Conservation (phyloP, 37 sponge, comb jelly and placozoan genomes). For the Ephydatia muelleri region DNA sequence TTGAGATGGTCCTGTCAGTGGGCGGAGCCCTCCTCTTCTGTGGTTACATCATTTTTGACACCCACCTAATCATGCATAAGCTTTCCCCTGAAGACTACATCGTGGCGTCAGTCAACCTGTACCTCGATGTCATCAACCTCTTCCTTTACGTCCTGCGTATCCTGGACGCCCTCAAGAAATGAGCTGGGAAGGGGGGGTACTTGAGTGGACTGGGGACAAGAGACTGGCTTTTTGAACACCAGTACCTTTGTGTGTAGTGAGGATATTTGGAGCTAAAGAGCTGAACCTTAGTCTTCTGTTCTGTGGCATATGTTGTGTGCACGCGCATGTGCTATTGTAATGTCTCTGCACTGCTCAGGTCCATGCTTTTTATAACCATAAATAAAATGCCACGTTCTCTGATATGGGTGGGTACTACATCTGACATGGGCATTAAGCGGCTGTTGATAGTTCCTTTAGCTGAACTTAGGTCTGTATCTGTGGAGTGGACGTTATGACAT, state of each 20-base stretch:
- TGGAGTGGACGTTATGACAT: too few species aligned
- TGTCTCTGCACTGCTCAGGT: too few species aligned
- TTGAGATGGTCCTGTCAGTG: constrained; percentile 84
- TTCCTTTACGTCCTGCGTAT: constrained; percentile 91
- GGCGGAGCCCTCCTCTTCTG: constrained; percentile 94
- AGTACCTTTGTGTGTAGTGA: not conserved
- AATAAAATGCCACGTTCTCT: too few species aligned
- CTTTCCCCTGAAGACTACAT: constrained; percentile 95
- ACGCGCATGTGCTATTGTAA: too few species aligned
- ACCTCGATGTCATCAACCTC: constrained; percentile 94
- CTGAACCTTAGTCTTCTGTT: not conserved
- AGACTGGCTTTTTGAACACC: not conserved
- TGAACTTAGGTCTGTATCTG: too few species aligned
- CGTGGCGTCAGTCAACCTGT: constrained; percentile 92
- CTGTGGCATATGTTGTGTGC: too few species aligned
- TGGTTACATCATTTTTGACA: constrained; percentile 97
- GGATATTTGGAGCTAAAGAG: not conserved
- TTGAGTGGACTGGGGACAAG: not conserved
- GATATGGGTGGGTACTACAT: too few species aligned
- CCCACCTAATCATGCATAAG: constrained; percentile 95
- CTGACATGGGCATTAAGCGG: too few species aligned
- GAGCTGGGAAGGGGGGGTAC: constrained; percentile 7
- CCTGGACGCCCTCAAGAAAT: constrained; percentile 58
- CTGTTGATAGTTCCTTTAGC: too few species aligned
- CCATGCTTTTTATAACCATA: too few species aligned